A percentile compares a stretch with the other conserved stretches of the same genome.
phyloP scores from a whole-genome alignment of 1,140 invertebrate genomes.

The Heliconius congener region DNA sequence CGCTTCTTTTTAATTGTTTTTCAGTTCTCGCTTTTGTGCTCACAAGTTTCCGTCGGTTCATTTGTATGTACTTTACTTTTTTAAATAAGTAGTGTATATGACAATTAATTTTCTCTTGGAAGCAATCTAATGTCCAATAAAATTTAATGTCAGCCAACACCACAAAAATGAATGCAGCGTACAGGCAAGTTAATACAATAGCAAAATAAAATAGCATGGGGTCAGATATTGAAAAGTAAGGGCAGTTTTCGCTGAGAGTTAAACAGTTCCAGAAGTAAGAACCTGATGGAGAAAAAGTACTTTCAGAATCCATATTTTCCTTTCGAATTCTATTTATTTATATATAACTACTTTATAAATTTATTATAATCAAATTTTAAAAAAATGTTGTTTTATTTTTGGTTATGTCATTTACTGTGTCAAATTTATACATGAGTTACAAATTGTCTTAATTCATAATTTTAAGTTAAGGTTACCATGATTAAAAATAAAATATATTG shows the following conservation, averaged over 20 bases:
- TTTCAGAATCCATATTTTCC: conserved; percentile 44
- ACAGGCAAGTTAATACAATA: conserved; percentile 46
- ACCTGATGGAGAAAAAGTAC: conserved; percentile 37
- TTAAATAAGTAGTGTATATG: conserved; percentile 56
- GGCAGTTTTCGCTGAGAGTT: conserved; percentile 57
- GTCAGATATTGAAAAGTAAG: conserved; percentile 52
- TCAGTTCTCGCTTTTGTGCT: conserved; percentile 56
- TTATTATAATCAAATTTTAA: neutral
- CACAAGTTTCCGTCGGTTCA: conserved; percentile 54
- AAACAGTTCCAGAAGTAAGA: conserved; percentile 68
- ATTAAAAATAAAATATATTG: neutral
- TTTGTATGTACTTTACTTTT: conserved; percentile 59
- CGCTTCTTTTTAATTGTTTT: conserved; percentile 56
- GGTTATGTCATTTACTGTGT: conserved; percentile 7
- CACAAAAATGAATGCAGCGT: conserved; percentile 52
- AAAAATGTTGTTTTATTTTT: neutral
- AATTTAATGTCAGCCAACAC: conserved; percentile 60
- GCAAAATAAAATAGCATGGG: conserved; percentile 60
- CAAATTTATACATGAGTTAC: neutral
- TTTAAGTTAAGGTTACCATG: neutral
- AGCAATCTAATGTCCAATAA: conserved; percentile 58
- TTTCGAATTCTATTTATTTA: neutral
- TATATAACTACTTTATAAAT: conserved; percentile 4
- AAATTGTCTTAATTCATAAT: neutral
- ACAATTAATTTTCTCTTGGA: conserved; percentile 56